These are phyloP conservation scores for Lasioglossum figueresi DNA, from an alignment of 2,888 invertebrate genomes.

Conservation along the genomic window DNA sequence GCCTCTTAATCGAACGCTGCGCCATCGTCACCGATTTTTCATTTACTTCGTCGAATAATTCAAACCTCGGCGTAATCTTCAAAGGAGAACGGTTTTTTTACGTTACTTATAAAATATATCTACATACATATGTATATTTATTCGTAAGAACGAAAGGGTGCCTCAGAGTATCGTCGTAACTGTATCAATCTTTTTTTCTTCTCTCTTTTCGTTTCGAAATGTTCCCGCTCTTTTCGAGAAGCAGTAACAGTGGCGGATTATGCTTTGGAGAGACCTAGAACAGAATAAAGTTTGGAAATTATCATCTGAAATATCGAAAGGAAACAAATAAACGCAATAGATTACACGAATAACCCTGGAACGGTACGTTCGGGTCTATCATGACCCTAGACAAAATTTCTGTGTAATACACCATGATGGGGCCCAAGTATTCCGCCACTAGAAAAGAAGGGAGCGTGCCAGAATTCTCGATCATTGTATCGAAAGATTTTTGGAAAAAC, in stretches of 20 bases:
- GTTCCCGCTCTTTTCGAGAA: neutral
- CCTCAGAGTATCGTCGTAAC: conserved; percentile 47
- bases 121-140: conserved; percentile 32
- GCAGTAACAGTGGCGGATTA: neutral
- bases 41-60: conserved; percentile 25
- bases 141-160: conserved; percentile 40
- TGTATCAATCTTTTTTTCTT: neutral
- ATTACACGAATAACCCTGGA: neutral
- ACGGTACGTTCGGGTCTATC: neutral
- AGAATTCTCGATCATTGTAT: conserved; percentile 1
- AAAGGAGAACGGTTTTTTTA: conserved; percentile 40
- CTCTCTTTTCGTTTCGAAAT: neutral
- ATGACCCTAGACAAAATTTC: neutral
- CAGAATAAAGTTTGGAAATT: neutral
- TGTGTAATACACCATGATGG: neutral
- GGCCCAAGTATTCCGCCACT: neutral
- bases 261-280: neutral
- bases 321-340: neutral
- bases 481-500: neutral
- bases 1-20: neutral
- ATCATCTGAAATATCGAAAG: neutral
- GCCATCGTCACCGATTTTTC: conserved; percentile 5
- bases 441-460: neutral
- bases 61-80: conserved; percentile 32
- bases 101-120: conserved; percentile 9